Evolutionary conservation across 2,888 invertebrate genomes (phyloP), one percentile per base, ranked within the genome.

Genomic region (Cephus rjabovi): DNA sequence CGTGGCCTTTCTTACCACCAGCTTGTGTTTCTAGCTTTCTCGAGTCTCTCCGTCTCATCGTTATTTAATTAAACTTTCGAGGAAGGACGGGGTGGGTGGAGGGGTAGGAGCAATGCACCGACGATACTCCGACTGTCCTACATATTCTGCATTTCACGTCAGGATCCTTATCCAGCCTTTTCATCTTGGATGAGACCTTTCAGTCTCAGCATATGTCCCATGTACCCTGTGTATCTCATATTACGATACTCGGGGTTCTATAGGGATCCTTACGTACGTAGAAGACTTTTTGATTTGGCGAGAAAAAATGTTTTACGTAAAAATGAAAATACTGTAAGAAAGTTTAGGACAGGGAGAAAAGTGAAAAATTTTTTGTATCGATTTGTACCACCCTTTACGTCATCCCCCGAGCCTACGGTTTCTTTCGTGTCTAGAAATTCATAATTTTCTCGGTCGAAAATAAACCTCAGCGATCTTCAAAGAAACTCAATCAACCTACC

Each of bases 51-150:
- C 34, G 69, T 76, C 74, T 79, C 74, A 70, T 76, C 86, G 89
- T 88, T 89, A 90, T 90, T 89, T 87, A 89, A 90, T 90, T 89
- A 89, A 90, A 90, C 84, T 90, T 87, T 83, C 85, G 85, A 85
- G 86, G 40, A 77, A 80, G 80, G 77, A 77, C 76, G 76, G n/a
- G 34, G 15, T 33, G 30, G 30, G 30, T 34, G 73, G 70, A 75
- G 40, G 40, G 34, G 35, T 4, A 69, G 37, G 75, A 11, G 15
- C 56, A 15, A 35, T 56, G 68, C 31, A 74, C 68, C 40, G 37
- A 77, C 35, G 80, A 77, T 69, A 31, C 40, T 68, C 40, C 68
- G 69, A 56, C 33, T 78, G 76, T 74, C 77, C 73, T 74, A 73
- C 56, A 56, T 56, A 56, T 56, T 56, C 9, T 56, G 56, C 56